These are phyloP conservation scores for Chitala chitala DNA, from an alignment of 2,113 vertebrate genomes.

Conservation along the genomic window DNA sequence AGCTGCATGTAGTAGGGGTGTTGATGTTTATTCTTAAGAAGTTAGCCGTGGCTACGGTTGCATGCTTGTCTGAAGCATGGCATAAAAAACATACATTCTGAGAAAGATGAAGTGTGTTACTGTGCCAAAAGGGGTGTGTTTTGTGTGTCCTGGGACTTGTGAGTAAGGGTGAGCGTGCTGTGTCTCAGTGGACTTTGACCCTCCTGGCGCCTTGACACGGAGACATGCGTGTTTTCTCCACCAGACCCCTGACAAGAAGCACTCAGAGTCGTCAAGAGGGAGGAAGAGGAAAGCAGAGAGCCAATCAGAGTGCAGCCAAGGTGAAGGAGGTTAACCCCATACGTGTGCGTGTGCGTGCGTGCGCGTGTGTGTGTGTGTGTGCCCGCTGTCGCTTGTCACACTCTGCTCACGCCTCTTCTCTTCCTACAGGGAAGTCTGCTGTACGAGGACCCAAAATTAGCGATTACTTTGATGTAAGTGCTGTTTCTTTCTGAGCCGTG, in stretches of 20 bases:
- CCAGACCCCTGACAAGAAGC: slow-evolving; percentile 97
- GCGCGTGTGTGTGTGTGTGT: slow-evolving; percentile 4
- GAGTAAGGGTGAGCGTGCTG: background rate
- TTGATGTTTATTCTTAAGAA: background rate
- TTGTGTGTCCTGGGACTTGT: background rate
- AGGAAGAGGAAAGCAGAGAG: slow-evolving; percentile 96
- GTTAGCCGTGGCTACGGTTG: background rate
- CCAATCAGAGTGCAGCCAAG: slow-evolving; percentile 97
- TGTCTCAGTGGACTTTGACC: background rate
- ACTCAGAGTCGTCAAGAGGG: slow-evolving; percentile 85
- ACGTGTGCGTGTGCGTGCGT: background rate
- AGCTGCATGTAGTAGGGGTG: background rate
- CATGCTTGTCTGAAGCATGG: background rate
- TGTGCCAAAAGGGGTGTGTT: background rate
- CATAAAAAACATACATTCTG: too few relatives aligned
- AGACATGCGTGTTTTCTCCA: slow-evolving; percentile 33
- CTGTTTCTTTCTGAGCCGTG: slow-evolving; percentile 4
- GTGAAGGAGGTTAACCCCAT: slow-evolving; percentile 50
- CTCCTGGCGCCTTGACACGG: background rate
- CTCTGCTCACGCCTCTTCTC: slow-evolving; percentile 35
- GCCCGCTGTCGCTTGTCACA: background rate
- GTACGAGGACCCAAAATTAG: slow-evolving; percentile 96
- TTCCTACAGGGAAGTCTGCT: slow-evolving; percentile 79
- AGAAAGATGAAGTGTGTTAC: too few relatives aligned
- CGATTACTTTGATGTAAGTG: slow-evolving; percentile 97